Evolutionary conservation across 2,113 vertebrate genomes (phyloP).

Genomic region (Hiodon tergisus): DNA sequence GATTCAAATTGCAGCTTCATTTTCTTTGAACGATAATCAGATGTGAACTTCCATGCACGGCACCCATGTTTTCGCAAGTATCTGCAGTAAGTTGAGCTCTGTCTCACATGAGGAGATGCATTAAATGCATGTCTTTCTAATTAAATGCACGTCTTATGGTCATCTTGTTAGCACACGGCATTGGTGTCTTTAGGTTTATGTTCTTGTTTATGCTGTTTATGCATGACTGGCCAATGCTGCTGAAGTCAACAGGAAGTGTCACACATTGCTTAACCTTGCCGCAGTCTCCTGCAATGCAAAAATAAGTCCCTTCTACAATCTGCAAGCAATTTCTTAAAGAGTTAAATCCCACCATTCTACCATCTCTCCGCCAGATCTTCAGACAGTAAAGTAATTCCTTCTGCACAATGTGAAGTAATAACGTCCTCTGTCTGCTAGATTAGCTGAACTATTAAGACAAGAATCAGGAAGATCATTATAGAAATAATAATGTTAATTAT

Average conservation of each 20-base stretch:
- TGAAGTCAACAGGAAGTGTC: conserved; percentile 8
- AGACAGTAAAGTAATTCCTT: conserved; percentile 58
- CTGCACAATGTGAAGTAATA: conserved; percentile 46
- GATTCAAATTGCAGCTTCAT: conserved; percentile 43
- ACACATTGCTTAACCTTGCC: conserved; percentile 1
- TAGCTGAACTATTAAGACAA: conserved; percentile 45
- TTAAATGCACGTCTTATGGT: neutral
- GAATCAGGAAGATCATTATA: conserved; percentile 46
- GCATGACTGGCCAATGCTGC: neutral
- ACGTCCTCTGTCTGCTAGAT: conserved; percentile 36
- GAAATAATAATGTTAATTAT: conserved; percentile 43
- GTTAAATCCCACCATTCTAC: conserved; percentile 59
- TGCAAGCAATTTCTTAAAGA: conserved; percentile 63
- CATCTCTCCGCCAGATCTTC: conserved; percentile 61
- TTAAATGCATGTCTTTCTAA: neutral
- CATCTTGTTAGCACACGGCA: neutral
- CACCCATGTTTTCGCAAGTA: neutral
- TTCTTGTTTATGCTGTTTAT: neutral
- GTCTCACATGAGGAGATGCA: neutral
- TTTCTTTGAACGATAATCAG: conserved; percentile 24
- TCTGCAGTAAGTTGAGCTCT: conserved; percentile 25
- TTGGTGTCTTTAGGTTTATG: neutral
- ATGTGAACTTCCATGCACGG: neutral
- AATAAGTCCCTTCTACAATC: conserved; percentile 28
- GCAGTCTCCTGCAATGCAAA: conserved; percentile 22